Evolutionary conservation across 2,797 vertebrate genomes (phyloP).

Genomic region (Poliocrania exsul): DNA sequence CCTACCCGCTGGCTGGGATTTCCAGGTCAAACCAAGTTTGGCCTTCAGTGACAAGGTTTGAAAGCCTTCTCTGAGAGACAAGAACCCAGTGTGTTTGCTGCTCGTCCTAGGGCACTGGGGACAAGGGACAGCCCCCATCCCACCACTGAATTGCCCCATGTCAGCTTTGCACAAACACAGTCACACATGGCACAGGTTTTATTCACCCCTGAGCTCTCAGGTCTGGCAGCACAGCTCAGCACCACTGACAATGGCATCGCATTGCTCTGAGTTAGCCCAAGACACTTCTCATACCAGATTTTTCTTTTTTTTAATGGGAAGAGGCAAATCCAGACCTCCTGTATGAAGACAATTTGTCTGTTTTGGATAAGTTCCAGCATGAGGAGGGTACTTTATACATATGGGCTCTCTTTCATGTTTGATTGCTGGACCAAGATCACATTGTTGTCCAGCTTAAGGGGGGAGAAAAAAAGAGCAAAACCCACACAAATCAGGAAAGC

Average conservation of each 20-base stretch:
- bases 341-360: conserved; percentile 20
- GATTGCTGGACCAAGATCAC: conserved; percentile 46
- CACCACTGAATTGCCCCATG: rapidly evolving
- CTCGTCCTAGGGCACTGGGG: not conserved
- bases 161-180: rapidly evolving
- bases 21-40: not conserved
- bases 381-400: conserved; percentile 15
- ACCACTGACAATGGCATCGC: not conserved
- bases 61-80: not conserved
- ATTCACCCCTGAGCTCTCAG: not conserved
- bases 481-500: conserved; percentile 43
- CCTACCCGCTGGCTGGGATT: not conserved
- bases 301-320: not conserved
- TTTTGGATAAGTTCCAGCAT: conserved; percentile 54
- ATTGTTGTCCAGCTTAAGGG: conserved; percentile 41
- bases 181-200: not conserved
- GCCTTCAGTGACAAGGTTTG: not conserved
- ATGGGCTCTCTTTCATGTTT: conserved; percentile 42
- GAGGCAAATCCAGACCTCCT: not conserved
- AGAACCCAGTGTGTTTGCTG: not conserved
- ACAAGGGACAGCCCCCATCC: not conserved
- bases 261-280: not conserved
- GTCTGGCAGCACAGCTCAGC: not conserved
- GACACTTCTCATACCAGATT: not conserved
- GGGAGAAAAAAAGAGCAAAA: not conserved